These are phyloP conservation scores for Poeciliopsis presidionis DNA, from an alignment of 2,797 vertebrate genomes.

Conservation along the genomic window DNA sequence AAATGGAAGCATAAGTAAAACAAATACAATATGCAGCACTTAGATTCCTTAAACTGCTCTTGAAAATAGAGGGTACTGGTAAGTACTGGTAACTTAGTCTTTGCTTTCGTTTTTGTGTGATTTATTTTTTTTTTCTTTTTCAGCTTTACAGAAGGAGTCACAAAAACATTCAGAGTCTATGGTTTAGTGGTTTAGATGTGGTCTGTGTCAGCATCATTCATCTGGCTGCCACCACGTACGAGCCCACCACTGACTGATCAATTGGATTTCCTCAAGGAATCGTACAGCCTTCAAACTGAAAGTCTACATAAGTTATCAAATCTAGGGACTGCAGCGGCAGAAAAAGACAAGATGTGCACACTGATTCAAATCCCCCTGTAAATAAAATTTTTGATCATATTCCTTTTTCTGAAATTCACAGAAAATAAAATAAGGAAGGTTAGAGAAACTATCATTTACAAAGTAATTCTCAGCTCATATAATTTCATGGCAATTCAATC, in stretches of 20 bases:
- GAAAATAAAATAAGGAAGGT: slow-evolving; percentile 58
- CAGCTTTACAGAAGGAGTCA: slow-evolving; percentile 38
- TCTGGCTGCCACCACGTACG: slow-evolving; percentile 69
- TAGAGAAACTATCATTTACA: slow-evolving; percentile 36
- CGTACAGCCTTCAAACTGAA: slow-evolving; percentile 73
- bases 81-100: slow-evolving; percentile 26
- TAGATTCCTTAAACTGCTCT: background rate
- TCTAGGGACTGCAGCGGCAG: slow-evolving; percentile 56
- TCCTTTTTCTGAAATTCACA: slow-evolving; percentile 41
- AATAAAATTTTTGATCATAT: slow-evolving; percentile 34
- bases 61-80: slow-evolving; percentile 19
- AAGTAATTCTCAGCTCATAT: slow-evolving; percentile 33
- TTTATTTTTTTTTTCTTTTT: slow-evolving; percentile 44
- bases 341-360: slow-evolving; percentile 31
- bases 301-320: slow-evolving; percentile 78
- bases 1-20: background rate
- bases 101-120: slow-evolving; percentile 34
- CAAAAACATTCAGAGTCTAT: slow-evolving; percentile 55
- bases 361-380: slow-evolving; percentile 24
- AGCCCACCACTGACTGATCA: slow-evolving; percentile 76
- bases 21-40: background rate
- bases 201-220: slow-evolving; percentile 74
- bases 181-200: slow-evolving; percentile 70
- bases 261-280: slow-evolving; percentile 77
- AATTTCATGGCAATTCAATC: slow-evolving; percentile 17